phyloP scores from a whole-genome alignment of 2,113 vertebrate species.

The Mungos mungo region DNA sequence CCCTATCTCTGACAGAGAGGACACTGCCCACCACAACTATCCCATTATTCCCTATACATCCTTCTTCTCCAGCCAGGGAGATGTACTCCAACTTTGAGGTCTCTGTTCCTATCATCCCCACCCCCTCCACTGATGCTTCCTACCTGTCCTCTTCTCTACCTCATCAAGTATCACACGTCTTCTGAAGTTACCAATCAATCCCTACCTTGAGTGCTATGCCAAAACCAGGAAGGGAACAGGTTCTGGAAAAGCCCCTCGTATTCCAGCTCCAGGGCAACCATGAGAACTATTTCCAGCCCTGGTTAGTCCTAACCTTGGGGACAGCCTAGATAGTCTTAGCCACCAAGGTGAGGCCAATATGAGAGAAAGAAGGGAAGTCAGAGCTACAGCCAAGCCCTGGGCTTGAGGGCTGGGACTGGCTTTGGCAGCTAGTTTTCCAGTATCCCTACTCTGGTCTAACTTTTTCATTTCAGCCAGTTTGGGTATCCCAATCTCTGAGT shows the following conservation, averaged over 20 bases:
- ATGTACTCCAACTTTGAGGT: background rate
- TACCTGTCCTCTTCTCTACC: background rate
- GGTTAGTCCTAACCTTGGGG: slow-evolving; percentile 14
- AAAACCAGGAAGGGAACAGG: background rate
- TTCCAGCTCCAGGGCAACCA: background rate
- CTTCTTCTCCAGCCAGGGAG: background rate
- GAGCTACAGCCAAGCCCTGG: slow-evolving; percentile 16
- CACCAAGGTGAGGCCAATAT: background rate
- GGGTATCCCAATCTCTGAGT: background rate
- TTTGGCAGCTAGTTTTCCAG: slow-evolving; percentile 38
- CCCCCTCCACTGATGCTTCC: background rate
- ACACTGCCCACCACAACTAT: background rate
- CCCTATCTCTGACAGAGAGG: background rate
- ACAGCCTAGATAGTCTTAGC: background rate
- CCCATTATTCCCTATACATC: background rate
- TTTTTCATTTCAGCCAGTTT: slow-evolving; percentile 29
- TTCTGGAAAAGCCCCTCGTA: background rate
- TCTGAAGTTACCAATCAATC: slow-evolving; percentile 37
- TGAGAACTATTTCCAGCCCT: background rate
- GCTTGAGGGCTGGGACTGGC: background rate
- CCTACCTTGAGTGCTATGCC: background rate
- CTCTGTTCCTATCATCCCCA: background rate
- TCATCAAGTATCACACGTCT: background rate
- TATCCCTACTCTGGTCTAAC: background rate
- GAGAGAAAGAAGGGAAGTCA: slow-evolving; percentile 21